These are phyloP conservation scores for Horisme vitalbata DNA, from an alignment of 2,888 invertebrate species.

Conservation along the genomic window DNA sequence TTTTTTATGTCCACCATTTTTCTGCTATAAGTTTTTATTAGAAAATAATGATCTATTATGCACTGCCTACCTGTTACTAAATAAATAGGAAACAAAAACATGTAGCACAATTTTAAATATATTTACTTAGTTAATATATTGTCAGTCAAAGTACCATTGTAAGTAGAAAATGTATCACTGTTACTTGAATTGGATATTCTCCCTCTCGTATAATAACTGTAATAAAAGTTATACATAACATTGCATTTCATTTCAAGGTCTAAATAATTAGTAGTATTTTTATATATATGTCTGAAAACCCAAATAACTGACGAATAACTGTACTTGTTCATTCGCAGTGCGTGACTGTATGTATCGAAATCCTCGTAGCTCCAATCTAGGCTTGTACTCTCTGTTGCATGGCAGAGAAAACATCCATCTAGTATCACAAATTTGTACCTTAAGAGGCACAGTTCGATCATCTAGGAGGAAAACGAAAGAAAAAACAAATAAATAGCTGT, in stretches of 20 bases:
- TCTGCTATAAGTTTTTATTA: no score
- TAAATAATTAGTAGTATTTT: not conserved
- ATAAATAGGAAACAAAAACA: no score
- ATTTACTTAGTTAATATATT: no score
- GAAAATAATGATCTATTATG: no score
- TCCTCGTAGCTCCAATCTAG: conserved; percentile 13
- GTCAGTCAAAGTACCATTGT: no score
- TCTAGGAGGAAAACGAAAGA: conserved; percentile 58
- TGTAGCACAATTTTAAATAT: no score
- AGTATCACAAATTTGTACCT: conserved; percentile 84
- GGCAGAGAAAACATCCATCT: conserved; percentile 65
- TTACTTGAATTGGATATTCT: no score
- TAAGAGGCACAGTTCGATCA: conserved; percentile 86
- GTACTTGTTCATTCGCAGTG: not conserved
- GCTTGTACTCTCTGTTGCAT: conserved; percentile 4
- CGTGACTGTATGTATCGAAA: not conserved
- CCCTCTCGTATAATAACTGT: not conserved
- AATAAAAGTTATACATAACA: not conserved
- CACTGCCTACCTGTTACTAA: no score
- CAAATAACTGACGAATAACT: not conserved
- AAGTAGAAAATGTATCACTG: no score
- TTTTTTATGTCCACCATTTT: no score
- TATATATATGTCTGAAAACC: not conserved
- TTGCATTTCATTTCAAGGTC: not conserved
- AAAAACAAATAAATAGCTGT: conserved; percentile 1